Evolutionary conservation across 2,888 invertebrate genomes (phyloP), one percentile per base, ranked within the genome.

Genomic region (Ecdyonurus torrentis): DNA sequence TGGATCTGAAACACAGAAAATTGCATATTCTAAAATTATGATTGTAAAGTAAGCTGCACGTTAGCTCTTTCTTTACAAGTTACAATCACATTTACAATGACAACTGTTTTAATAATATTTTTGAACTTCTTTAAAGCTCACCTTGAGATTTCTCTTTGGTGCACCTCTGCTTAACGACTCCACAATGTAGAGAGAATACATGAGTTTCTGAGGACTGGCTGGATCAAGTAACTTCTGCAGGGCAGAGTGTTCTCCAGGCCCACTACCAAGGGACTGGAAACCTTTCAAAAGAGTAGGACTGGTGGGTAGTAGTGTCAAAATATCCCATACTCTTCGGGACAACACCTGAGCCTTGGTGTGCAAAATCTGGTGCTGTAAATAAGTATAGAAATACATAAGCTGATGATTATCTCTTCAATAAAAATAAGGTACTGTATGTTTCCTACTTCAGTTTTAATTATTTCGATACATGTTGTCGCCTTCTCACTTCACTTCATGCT

Each of bases 131-230:
- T 37, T 10, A 37, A 15, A 20, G n/a, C 22, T 5, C n/a, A 55
- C 55, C 55, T 55, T 55, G 37, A 25, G 59, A 23, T 69, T 63
- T 62, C 64, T 63, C n/a, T 64, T 66, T 2, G 69, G 65, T 52
- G 64, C 69, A 19, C 69, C 69, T 64, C 76, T 75, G 66, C 80
- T 81, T 23, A 90, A 75, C 52, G 85, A 85, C 72, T 91, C 91
- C 0, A 95, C 89, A 67, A 95, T 94, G 73, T 94, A 93, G 65
- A 95, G 75, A 0, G 92, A 92, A 73, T 96, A 96, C 91, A 95
- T 94, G 62, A 96, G 82, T 72, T 93, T 93, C 75, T 95, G 95
- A 0, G 94, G 89, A 73, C 91, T 91, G 25, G 85, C 84, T 0
- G 93, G 90, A 76, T 94, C 90, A 15, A 96, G 79, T 1, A 95